Base-by-base conservation (phyloP, 2,888 invertebrate species). In the Nowickia ferox region DNA sequence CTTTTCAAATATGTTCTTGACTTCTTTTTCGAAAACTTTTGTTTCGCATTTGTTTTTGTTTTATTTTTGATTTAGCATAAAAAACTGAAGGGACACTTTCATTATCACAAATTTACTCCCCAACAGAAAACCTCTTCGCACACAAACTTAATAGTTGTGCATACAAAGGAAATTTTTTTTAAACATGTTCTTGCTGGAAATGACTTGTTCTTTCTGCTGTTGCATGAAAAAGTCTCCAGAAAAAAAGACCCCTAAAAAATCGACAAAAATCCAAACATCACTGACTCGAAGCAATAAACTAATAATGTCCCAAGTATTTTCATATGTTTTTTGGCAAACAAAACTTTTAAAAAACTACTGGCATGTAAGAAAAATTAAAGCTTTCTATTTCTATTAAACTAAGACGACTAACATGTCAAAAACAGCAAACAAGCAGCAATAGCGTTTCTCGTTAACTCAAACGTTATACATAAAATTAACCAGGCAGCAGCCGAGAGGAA, bases 391-490 rank as follows among this genome's bases (percentile, higher is more conserved):
- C 57, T 30, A 17, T 61, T 75, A 61, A 81, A 74, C 51, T 81
- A 81, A 81, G 74, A 81, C 59, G 75, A 61, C 68, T 68, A 44
- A 75, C 68, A 75, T 81, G 81, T 75, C 81, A 75, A 55, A 81
- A 81, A 55, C 81, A 69, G 40, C 59, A 68, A 71, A 51, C 15
- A 72, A 13, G 30, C 51, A 59, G 42, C 17, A 40, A 42, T 48
- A 22, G 38, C 15, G 48, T 57, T 30, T 63, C 53, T 40, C 4
- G n/a, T 55, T n/a, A 55, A 63, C 42, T 38, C 9, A 9, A 22
- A 22, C 2, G 42, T 30, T 30, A 6, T 30, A 53, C 9, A 13
- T n/a, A 51, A 66, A 40, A 71, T 63, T 17, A 17, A 57, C 57
- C 44, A 53, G 22, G 1, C 53, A 63, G 22, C 51, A 40, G 10